Evolutionary conservation across 2,113 vertebrate genomes (phyloP).

Genomic region (Microcebus ravelobensis): DNA sequence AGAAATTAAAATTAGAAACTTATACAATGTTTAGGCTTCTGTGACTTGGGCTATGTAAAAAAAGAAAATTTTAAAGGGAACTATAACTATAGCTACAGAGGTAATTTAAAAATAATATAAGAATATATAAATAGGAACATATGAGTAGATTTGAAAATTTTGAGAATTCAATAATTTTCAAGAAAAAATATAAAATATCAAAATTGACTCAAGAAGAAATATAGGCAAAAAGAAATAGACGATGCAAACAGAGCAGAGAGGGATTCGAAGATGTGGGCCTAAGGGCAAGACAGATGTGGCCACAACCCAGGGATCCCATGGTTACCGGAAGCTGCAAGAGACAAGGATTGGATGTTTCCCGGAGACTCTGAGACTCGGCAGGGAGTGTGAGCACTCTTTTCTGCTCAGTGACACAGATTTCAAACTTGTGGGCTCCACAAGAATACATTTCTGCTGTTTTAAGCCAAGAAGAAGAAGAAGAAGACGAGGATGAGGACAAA

Average conservation of each 20-base stretch:
- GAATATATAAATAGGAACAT: not conserved
- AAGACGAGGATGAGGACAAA: no score
- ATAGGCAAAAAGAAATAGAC: not conserved
- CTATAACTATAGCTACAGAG: not conserved
- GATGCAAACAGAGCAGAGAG: not conserved
- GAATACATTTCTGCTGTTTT: not conserved
- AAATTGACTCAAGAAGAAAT: not conserved
- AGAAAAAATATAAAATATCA: conserved; percentile 15
- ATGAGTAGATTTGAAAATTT: not conserved
- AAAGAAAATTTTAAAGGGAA: not conserved
- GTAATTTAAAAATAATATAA: not conserved
- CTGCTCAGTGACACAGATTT: not conserved
- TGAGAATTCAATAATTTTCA: not conserved
- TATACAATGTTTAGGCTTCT: not conserved
- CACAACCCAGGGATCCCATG: not conserved
- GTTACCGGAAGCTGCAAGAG: not conserved
- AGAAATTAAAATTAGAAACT: not conserved
- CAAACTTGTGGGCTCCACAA: not conserved
- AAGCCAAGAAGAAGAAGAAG: not conserved
- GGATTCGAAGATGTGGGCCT: not conserved
- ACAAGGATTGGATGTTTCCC: not conserved
- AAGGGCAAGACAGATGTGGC: not conserved
- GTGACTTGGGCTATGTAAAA: no score
- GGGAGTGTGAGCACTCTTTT: not conserved
- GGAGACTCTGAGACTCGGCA: not conserved